phyloP scores from a whole-genome alignment of 2,113 vertebrate genomes.

The Martes martes region DNA sequence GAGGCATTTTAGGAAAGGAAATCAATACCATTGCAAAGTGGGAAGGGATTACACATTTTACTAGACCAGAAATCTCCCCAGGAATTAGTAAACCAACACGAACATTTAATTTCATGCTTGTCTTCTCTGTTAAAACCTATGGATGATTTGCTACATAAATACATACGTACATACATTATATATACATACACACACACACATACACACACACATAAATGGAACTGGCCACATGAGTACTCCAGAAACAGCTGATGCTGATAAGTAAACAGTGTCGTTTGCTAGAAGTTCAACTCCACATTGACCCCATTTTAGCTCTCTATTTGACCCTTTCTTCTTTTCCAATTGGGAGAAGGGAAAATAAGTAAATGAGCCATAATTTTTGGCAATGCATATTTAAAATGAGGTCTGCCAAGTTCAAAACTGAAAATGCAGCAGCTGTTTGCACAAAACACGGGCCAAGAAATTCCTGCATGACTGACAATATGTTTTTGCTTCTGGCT shows the following conservation, averaged over 20 bases:
- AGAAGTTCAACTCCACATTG: not conserved
- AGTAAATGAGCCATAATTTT: constrained; percentile 53
- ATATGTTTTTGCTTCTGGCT: constrained; percentile 8
- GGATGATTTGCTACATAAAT: not conserved
- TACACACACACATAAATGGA: not conserved
- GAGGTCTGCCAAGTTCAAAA: constrained; percentile 61
- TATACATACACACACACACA: not conserved
- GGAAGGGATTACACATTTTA: not conserved
- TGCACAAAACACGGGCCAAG: constrained; percentile 37
- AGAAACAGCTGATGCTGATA: not conserved
- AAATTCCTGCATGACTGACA: constrained; percentile 39
- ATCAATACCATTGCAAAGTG: not conserved
- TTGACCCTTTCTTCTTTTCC: constrained; percentile 34
- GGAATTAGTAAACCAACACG: not conserved
- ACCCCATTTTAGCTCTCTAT: not conserved
- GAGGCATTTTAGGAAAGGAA: not conserved
- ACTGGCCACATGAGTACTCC: not conserved
- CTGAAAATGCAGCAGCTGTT: constrained; percentile 63
- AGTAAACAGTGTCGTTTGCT: constrained; percentile 41
- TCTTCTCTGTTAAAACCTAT: not conserved
- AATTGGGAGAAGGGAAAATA: constrained; percentile 3
- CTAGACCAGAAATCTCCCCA: not conserved
- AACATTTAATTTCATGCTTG: not conserved
- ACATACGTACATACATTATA: not conserved
- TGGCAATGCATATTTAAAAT: constrained; percentile 48